These are phyloP conservation scores for Lepidurus apus DNA, from an alignment of 1,140 invertebrate species.

Conservation along the genomic window DNA sequence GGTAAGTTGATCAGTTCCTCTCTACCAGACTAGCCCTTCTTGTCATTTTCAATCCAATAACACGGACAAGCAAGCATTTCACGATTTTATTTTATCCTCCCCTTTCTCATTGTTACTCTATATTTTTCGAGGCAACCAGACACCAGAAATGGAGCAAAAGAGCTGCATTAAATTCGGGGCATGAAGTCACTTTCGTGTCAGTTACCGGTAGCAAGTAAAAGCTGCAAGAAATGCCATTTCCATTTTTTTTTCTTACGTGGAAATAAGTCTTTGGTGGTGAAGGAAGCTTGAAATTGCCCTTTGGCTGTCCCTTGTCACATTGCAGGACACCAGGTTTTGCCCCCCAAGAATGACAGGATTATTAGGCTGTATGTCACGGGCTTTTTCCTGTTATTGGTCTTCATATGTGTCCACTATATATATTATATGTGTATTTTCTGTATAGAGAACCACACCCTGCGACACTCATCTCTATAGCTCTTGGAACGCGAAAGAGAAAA, in stretches of 20 bases:
- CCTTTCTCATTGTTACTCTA: too few species aligned
- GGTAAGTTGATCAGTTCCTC: too few species aligned
- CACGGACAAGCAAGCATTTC: too few species aligned
- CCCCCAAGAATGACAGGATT: slow-evolving; percentile 8
- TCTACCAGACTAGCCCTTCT: too few species aligned
- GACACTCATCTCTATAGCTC: neutral
- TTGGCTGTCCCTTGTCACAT: neutral
- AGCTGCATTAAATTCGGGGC: neutral
- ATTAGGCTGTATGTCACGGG: slow-evolving; percentile 9
- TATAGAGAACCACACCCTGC: neutral
- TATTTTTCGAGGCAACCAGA: too few species aligned
- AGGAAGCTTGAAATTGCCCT: neutral
- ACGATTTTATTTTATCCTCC: too few species aligned
- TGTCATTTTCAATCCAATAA: too few species aligned
- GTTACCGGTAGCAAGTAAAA: neutral
- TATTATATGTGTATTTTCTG: neutral
- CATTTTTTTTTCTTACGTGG: neutral
- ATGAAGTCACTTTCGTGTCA: neutral
- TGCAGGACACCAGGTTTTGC: neutral
- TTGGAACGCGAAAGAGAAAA: neutral
- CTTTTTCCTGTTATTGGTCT: slow-evolving; percentile 16
- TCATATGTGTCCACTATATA: neutral
- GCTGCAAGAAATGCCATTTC: neutral
- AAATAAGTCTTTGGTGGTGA: neutral
- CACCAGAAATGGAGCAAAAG: neutral